Evolutionary conservation across 1,140 invertebrate species (phyloP).

Genomic region (Bombus consobrinus): DNA sequence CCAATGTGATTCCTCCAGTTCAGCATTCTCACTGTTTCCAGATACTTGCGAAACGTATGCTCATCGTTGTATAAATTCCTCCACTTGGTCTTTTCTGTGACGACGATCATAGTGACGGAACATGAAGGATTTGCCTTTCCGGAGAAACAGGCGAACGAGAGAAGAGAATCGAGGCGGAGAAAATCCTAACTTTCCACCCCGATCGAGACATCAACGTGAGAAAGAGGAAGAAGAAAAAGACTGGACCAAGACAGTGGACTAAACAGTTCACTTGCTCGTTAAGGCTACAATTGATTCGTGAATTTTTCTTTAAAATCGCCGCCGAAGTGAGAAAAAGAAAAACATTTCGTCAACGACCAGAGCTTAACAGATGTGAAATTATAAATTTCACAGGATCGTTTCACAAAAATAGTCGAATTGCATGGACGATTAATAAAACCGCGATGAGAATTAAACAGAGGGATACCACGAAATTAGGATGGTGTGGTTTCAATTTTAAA

Average conservation of each 20-base stretch:
- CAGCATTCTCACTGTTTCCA: no score
- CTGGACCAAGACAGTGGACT: background rate
- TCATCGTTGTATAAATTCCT: conserved; percentile 39
- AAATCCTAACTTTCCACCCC: background rate
- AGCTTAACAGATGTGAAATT: background rate
- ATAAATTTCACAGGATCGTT: background rate
- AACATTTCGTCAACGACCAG: background rate
- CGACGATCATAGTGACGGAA: conserved; percentile 40
- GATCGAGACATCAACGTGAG: background rate
- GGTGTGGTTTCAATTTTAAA: conserved; percentile 17
- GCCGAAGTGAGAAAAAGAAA: background rate
- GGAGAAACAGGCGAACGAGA: background rate
- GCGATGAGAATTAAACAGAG: background rate
- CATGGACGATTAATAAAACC: background rate
- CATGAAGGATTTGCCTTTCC: background rate
- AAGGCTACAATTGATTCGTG: background rate
- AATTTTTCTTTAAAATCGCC: background rate
- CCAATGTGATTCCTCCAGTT: background rate
- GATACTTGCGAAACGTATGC: background rate
- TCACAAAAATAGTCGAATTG: background rate
- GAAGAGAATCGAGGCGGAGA: background rate
- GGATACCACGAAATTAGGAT: background rate
- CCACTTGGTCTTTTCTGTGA: conserved; percentile 44
- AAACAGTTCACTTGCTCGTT: background rate
- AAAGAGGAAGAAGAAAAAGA: background rate